Evolutionary conservation across 2,113 vertebrate genomes (phyloP), one percentile per base, ranked within the genome.

Genomic region (Corythornis vintsioides): DNA sequence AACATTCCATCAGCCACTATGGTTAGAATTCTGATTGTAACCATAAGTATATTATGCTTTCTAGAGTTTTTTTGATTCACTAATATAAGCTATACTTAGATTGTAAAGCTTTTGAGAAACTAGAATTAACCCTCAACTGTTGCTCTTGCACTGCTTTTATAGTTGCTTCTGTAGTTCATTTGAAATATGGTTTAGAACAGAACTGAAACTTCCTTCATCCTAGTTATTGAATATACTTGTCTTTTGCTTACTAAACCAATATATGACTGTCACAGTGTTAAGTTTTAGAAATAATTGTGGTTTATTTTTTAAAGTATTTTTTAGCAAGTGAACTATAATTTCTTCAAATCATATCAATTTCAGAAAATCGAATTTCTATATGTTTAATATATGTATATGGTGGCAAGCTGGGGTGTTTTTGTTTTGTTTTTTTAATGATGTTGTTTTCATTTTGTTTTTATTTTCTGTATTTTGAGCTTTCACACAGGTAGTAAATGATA

Each of bases 371-470:
- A 4, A 47, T 88, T 88, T 85, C 15, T 33, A 0, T 47, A 0
- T 72, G 13, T 79, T 73, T 85, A 86, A 56, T 6, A 57, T 48
- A 57, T 48, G 14, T 75, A 48, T 48, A 22, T 93, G 63, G 43
- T 91, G 94, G 72, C 11, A 71, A 77, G 52, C 59, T 60, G 67
- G 22, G 83, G 19, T 38, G 18, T 52, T 52, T 22, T 24, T 35
- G 1, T 52, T 13, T 35, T 38, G 10, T 35, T 1, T 53, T 72
- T 52, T 75, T 87, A 48, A 26, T 78, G 73, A 83, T 43, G 66
- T 88, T 28, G 33, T 95, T 47, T 90, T 94, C 82, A 60, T 92
- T 95, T 97, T 81, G 19, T 76, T 84, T 87, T 57, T 61, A 79
- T 90, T 93, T 95, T 72, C 84, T 90, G 56, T 38, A 70, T 90